Evolutionary conservation across 2,797 vertebrate species (phyloP), one percentile per base, ranked within the genome.

Genomic region (Erpetoichthys calabaricus): DNA sequence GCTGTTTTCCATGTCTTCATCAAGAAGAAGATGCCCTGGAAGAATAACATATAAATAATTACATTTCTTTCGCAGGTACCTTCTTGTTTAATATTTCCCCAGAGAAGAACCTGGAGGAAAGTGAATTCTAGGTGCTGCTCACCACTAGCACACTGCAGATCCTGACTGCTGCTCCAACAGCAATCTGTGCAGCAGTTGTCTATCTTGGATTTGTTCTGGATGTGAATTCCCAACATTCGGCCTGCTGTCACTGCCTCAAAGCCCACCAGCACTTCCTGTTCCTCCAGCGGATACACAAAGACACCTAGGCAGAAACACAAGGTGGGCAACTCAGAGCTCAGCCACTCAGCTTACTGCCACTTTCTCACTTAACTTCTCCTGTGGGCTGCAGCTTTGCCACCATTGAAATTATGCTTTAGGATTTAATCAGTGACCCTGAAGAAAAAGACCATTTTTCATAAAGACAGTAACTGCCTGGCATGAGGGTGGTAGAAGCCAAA

Each of bases 241-340:
- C 87, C 83, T 4, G 91, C 90, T 0, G 80, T 85, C 0, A 63
- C 73, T 0, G 91, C 92, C 75, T 98, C 89, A 4, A 96, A 98
- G 59, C 85, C 75, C 0, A 92, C 88, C 65, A 99, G 88, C 7
- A 94, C 89, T 74, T 98, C 95, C 0, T 82, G 89, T 67, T 97
- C 92, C 41, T 87, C 87, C 55, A 99, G 83, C 0, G 91, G 92
- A 75, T 97, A 99, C 70, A 99, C 81, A 73, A 99, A 99, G 64
- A 99, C 72, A 42, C 92, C 95, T 99, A 25, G 25, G 25, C 25
- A 25, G 25, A 25, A 25, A 25, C 25, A 68, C 0, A 42, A 52
- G 42, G 46, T 42, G 10, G 57, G 2, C 25, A 25, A 25, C 25
- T 25, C 25, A 25, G 25, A 25, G 25, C 25, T 25, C 25, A 25